Base-by-base conservation (phyloP, 2,888 invertebrate species). In the Ennomos quercinarius region DNA sequence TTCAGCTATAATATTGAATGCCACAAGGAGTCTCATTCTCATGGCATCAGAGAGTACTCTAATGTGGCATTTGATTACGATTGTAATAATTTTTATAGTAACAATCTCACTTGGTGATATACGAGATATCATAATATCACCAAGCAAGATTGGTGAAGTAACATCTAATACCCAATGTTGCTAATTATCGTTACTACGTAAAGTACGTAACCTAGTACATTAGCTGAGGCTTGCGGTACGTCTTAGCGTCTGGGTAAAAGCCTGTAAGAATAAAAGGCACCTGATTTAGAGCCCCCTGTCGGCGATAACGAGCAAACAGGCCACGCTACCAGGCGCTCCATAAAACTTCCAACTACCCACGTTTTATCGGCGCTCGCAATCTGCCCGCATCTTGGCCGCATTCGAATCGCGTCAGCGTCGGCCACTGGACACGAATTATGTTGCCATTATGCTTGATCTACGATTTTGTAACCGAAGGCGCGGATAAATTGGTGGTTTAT, bases 281-380 rank as follows among this genome's bases (percentile, higher is more conserved):
- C 83, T 89, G 89, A 90, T 90, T 89, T 87, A 89, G 81, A 78
- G 84, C 84, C 81, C 78, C 83, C 75, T 73, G 82, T 76, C 80
- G 83, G 80, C 85, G 91, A 91, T 91, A 91, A 88, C 87, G 84
- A 81, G 83, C 78, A 83, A 85, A 83, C 87, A 82, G 81, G 80
- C 83, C 78, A 74, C 75, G 81, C 83, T 79, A 83, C 83, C 80
- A 83, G 80, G 77, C 81, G 78, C 80, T 80, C 81, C 81, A 88
- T 90, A 88, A 90, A 88, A 86, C 83, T 84, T 80, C 73, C 80
- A 79, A 85, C 84, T 85, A 86, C 82, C 84, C 82, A 78, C 82
- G 76, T 80, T 83, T 85, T 84, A 86, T 87, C 87, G 82, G 69
- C 71, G 73, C 73, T 81, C 71, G 76, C 78, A 80, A 87, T 88